Conservation (phyloP, 2,888 invertebrate species). For the Habrosyne pyritoides region DNA sequence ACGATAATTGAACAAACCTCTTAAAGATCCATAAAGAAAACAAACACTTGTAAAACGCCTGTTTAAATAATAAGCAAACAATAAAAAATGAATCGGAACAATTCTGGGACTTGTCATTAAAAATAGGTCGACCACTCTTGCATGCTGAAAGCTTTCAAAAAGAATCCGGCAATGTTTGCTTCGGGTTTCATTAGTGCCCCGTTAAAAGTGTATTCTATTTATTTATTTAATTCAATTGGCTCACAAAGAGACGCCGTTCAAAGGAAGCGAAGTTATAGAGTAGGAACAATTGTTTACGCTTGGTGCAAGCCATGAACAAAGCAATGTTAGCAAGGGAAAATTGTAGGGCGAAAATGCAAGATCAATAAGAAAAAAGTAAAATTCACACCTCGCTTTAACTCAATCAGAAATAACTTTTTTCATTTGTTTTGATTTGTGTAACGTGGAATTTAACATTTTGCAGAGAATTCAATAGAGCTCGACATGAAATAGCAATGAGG, state of each 20-base stretch:
- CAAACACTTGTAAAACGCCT: not conserved
- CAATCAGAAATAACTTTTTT: not conserved
- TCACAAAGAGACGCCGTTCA: conserved; percentile 49
- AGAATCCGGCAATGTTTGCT: conserved; percentile 13
- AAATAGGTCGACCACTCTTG: conserved; percentile 18
- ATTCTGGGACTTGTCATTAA: conserved; percentile 8
- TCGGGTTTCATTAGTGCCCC: conserved; percentile 38
- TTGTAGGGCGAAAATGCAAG: not conserved
- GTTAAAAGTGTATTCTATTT: conserved; percentile 44
- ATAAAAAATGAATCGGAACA: not conserved
- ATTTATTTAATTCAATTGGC: conserved; percentile 61
- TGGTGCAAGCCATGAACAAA: conserved; percentile 21
- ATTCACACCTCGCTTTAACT: not conserved
- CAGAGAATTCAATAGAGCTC: no score
- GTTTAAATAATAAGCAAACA: not conserved
- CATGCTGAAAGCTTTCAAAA: conserved; percentile 13
- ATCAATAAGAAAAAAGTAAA: not conserved
- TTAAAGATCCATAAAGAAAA: no score
- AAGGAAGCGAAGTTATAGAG: conserved; percentile 49
- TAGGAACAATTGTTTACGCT: conserved; percentile 38
- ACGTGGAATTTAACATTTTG: not conserved
- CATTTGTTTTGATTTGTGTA: not conserved
- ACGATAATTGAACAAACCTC: no score
- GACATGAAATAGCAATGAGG: no score
- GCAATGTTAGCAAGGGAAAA: not conserved